These are phyloP conservation scores for Belonocnema kinseyi DNA, from an alignment of 1,140 invertebrate species.

Conservation along the genomic window DNA sequence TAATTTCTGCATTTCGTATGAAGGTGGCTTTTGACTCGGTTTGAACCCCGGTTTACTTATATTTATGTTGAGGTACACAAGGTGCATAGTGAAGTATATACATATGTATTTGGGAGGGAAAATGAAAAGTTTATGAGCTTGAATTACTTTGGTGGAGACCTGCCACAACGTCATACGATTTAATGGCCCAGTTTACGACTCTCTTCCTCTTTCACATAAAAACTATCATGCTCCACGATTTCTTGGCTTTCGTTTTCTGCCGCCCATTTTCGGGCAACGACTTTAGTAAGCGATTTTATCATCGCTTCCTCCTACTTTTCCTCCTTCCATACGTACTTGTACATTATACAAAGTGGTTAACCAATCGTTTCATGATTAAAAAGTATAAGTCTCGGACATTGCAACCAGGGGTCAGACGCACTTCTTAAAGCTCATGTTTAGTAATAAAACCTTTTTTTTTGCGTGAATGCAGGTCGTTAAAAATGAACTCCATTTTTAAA, in stretches of 20 bases:
- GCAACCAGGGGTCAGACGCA: not conserved
- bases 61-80: not conserved
- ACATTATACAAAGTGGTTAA: not conserved
- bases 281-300: conserved; percentile 62
- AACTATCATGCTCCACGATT: conserved; percentile 43
- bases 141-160: conserved; percentile 12
- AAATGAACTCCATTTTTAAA: too few species aligned
- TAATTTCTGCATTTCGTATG: not conserved
- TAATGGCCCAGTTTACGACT: conserved; percentile 62
- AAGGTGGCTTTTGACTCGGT: not conserved
- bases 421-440: conserved; percentile 1
- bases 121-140: not conserved
- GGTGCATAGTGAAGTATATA: not conserved
- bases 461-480: too few species aligned
- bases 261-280: conserved; percentile 64
- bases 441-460: not conserved
- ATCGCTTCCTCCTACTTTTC: conserved; percentile 58
- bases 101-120: not conserved
- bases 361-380: not conserved
- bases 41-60: not conserved
- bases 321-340: conserved; percentile 38
- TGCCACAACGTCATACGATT: conserved; percentile 42
- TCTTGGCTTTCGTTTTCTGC: conserved; percentile 52
- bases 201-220: conserved; percentile 43
- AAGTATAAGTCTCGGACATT: not conserved